A percentile compares a stretch with the other conserved stretches of the same genome.
Evolutionary conservation across 2,797 vertebrate species (phyloP).

Genomic region (Hirundo rustica): DNA sequence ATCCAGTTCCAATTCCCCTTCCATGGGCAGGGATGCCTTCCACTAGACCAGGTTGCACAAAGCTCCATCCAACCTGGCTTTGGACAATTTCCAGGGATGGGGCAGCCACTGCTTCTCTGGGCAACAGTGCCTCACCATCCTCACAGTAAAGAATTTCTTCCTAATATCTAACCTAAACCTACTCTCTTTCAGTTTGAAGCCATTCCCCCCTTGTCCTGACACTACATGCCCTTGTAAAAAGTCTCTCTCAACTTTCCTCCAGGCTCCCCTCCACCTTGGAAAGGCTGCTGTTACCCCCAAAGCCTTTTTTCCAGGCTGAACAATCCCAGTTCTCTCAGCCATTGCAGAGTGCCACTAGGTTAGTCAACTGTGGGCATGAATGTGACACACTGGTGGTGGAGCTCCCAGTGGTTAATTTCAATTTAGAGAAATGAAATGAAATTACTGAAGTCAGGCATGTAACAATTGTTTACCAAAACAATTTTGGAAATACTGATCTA

Average conservation of each 20-base stretch:
- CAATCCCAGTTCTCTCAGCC: background rate
- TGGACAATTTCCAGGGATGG: background rate
- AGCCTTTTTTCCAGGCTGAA: background rate
- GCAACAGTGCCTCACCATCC: fast-evolving
- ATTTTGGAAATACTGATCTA: background rate
- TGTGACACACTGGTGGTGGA: background rate
- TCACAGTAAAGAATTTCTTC: background rate
- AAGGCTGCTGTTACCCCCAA: background rate
- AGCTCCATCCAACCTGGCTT: too few species aligned
- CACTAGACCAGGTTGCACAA: background rate
- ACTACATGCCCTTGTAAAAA: background rate
- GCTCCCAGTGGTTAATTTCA: background rate
- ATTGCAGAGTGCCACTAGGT: background rate
- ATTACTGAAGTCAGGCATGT: background rate
- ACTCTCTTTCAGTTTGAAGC: background rate
- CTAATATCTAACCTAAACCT: background rate
- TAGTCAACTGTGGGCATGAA: background rate
- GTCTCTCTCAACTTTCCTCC: background rate
- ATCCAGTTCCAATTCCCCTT: background rate
- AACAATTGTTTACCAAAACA: background rate
- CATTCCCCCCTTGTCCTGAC: too few species aligned
- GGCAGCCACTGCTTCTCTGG: background rate
- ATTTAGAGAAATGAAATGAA: background rate
- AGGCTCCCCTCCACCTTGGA: background rate
- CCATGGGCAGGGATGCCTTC: background rate